phyloP scores from a whole-genome alignment of 2,113 vertebrate species.

The Anhinga anhinga region DNA sequence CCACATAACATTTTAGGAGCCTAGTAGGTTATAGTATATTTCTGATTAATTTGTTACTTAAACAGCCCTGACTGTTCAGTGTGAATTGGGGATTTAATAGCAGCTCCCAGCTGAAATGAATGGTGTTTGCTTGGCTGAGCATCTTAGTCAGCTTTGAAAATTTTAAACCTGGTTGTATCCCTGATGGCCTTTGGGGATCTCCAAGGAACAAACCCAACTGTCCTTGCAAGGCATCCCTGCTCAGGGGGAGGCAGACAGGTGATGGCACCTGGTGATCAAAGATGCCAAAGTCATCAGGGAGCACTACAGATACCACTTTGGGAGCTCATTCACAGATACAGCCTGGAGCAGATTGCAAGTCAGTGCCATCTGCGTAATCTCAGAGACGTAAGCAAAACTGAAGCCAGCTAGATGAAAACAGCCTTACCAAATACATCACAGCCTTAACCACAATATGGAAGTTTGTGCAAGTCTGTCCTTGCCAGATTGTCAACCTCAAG shows the following conservation, averaged over 20 bases:
- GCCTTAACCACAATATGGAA: slow-evolving; percentile 56
- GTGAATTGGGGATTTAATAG: slow-evolving; percentile 38
- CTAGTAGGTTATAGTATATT: not conserved
- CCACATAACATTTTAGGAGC: not conserved
- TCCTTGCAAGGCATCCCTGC: not conserved
- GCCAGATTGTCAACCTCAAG: slow-evolving; percentile 52
- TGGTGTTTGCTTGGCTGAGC: slow-evolving; percentile 28
- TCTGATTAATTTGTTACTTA: slow-evolving; percentile 24
- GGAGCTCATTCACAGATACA: slow-evolving; percentile 31
- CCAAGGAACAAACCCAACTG: slow-evolving; percentile 21
- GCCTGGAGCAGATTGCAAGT: slow-evolving; percentile 54
- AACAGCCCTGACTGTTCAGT: slow-evolving; percentile 17
- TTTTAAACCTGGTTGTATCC: not conserved
- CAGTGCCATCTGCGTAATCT: slow-evolving; percentile 58
- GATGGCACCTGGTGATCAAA: slow-evolving; percentile 54
- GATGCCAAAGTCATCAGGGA: slow-evolving; percentile 35
- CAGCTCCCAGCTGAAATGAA: slow-evolving; percentile 31
- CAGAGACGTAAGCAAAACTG: slow-evolving; percentile 40
- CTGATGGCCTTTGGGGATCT: slow-evolving; percentile 13
- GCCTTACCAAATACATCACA: slow-evolving; percentile 51
- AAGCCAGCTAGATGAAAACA: slow-evolving; percentile 60
- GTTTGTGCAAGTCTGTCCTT: slow-evolving; percentile 41
- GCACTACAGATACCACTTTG: slow-evolving; percentile 21
- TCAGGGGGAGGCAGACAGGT: slow-evolving; percentile 20
- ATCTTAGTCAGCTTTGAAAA: slow-evolving; percentile 13